phyloP scores from a whole-genome alignment of 1,140 invertebrate genomes.

The Cydia splendana region DNA sequence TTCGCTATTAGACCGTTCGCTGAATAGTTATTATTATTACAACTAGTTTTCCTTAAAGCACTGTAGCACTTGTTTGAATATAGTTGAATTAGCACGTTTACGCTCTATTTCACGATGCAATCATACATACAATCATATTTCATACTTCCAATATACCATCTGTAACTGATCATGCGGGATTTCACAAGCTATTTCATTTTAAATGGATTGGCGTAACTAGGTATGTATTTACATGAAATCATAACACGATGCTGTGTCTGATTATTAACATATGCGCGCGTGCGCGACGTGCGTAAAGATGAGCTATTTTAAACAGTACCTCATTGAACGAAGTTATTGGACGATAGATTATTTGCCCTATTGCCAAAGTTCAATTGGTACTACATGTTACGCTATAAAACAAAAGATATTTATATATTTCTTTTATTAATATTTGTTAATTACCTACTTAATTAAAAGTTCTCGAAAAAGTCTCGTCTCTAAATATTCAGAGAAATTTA shows the following conservation, averaged over 20 bases:
- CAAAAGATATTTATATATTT: too few species aligned
- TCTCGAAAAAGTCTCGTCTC: too few species aligned
- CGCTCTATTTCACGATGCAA: not conserved
- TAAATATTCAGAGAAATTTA: too few species aligned
- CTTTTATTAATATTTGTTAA: too few species aligned
- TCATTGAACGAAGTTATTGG: not conserved
- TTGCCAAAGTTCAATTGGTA: not conserved
- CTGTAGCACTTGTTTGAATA: too few species aligned
- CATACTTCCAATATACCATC: not conserved
- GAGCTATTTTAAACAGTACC: slow-evolving; percentile 19
- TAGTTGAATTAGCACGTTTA: too few species aligned
- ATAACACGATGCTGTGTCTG: slow-evolving; percentile 1
- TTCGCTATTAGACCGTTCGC: too few species aligned
- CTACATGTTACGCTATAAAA: not conserved
- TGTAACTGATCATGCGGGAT: slow-evolving; percentile 11
- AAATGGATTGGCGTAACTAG: not conserved
- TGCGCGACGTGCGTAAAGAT: not conserved
- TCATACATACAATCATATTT: slow-evolving; percentile 4
- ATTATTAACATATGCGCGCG: slow-evolving; percentile 22
- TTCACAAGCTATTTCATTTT: slow-evolving; percentile 13
- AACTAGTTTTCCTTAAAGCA: too few species aligned
- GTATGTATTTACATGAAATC: slow-evolving; percentile 6
- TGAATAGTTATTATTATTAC: too few species aligned
- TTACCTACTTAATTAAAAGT: too few species aligned
- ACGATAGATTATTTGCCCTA: not conserved